Base-by-base conservation (phyloP, 2,113 vertebrate genomes). In the Nothobranchius kuhntae region DNA sequence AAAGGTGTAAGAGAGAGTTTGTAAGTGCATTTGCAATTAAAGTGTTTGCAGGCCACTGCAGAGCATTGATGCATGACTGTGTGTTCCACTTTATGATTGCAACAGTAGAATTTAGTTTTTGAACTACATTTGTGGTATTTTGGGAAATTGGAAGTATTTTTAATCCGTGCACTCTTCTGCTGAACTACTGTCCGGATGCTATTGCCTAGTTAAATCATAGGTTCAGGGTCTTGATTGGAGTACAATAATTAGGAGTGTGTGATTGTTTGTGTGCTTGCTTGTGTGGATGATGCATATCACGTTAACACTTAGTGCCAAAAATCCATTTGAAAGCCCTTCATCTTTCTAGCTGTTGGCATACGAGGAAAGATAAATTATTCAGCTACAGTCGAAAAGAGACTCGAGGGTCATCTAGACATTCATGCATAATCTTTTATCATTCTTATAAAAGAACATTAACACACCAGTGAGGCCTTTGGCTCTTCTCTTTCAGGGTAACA, bases 401-500 rank as follows among this genome's bases (percentile, higher is more conserved):
- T 55, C 4, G 17, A 60, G 53, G 53, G 46, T 61, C 61, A 75
- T 52, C 15, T 24, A 51, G 12, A 60, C n/a, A 59, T 42, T 42
- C 51, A 48, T 8, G 0, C 53, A 52, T 40, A 52, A n/a, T 65
- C 4, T 59, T 42, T n/a, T 21, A 12, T 24, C 6, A 8, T 65
- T 65, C n/a, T 48, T 65, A 53, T 42, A 13, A 45, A 59, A 57
- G 36, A 52, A 51, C 6, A 67, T 48, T 74, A 68, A 65, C 0
- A 36, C 35, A 36, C 38, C 61, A 53, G 0, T 75, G n/a, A 52
- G 15, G 59, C 66, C 15, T 80, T 74, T 73, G 26, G 73, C 68
- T 68, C 56, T 24, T 11, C 47, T 44, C 56, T 35, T 66, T 52
- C 6, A 48, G 42, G 35, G 61, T 21, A 61, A 56, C 63, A 55